Conservation (phyloP, 2,888 invertebrate species). For the Limnephilus rhombicus region DNA sequence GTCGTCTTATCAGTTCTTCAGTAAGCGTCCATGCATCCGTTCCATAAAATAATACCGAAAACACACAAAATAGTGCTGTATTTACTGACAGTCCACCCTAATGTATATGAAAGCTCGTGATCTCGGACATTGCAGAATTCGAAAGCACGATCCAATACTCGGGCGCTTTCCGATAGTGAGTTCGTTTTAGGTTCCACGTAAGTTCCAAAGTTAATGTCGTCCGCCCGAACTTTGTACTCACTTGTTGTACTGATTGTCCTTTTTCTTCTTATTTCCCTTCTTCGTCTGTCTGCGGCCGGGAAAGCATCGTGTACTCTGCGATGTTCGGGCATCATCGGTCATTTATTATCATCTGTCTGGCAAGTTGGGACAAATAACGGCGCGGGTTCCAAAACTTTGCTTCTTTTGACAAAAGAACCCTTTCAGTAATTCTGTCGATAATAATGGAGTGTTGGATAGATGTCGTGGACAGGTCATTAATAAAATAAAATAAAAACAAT, state of each 20-base stretch:
- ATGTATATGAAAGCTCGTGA: not conserved
- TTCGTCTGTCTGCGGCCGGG: not conserved
- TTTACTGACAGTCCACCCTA: not conserved
- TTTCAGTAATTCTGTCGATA: conserved; percentile 4
- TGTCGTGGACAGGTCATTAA: not conserved
- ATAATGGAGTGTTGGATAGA: not conserved
- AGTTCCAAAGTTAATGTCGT: conserved; percentile 19
- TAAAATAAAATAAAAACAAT: not conserved
- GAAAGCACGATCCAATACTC: conserved; percentile 10
- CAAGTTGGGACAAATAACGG: conserved; percentile 35
- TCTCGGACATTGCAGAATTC: conserved; percentile 2
- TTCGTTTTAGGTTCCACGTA: conserved; percentile 19
- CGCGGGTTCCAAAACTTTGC: conserved; percentile 16
- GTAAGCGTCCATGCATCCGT: too few species aligned
- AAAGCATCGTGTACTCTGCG: conserved; percentile 22
- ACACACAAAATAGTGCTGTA: too few species aligned
- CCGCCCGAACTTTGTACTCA: conserved; percentile 26
- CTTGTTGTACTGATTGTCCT: conserved; percentile 15
- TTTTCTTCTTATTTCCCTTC: not conserved
- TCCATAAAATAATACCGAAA: too few species aligned
- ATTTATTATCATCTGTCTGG: conserved; percentile 47
- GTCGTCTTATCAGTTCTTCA: too few species aligned
- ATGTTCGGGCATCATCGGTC: conserved; percentile 25
- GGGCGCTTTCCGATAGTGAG: conserved; percentile 17
- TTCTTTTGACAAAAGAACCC: conserved; percentile 8